Percentiles rank a stretch among this genome's conserved stretches.
phyloP scores from a whole-genome alignment of 2,113 vertebrate species.

The Halcyon senegalensis region DNA sequence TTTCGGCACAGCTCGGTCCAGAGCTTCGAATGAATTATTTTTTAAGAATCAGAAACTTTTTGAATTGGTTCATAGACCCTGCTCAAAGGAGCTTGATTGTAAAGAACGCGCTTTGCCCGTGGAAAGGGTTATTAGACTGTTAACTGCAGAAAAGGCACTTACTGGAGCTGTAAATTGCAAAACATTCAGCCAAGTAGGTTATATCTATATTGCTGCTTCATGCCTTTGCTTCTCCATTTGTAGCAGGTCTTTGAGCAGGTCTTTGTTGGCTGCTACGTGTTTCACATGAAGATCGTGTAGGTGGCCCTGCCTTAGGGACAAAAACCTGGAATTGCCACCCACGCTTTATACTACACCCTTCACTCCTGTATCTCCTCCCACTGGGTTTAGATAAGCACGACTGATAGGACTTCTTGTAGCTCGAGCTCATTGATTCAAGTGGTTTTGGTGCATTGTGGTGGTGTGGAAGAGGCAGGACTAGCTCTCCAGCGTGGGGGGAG shows the following conservation, averaged over 20 bases:
- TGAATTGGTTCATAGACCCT: not conserved
- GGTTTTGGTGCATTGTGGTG: not conserved
- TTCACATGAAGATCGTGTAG: not conserved
- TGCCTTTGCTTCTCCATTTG: not conserved
- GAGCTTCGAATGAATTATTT: not conserved
- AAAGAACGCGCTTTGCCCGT: not conserved
- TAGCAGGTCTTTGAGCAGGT: not conserved
- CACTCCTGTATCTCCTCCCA: not conserved
- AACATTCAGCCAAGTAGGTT: not conserved
- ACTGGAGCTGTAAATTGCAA: not conserved
- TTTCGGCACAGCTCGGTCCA: not conserved
- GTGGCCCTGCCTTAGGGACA: not conserved
- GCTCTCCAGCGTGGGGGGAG: not conserved
- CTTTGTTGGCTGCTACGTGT: fast-evolving
- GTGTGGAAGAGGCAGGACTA: not conserved
- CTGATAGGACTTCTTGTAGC: not conserved
- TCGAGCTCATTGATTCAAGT: not conserved
- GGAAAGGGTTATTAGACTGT: not conserved
- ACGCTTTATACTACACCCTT: not conserved
- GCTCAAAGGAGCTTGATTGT: not conserved
- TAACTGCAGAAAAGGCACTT: not conserved
- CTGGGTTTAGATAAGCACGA: too few species aligned
- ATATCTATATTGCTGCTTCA: not conserved
- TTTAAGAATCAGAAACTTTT: not conserved
- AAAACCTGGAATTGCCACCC: not conserved